A percentile compares a stretch with the other conserved stretches of the same genome.
These are phyloP conservation scores for Enteromius fasciolatus DNA, from an alignment of 2,797 vertebrate species.

Conservation along the genomic window DNA sequence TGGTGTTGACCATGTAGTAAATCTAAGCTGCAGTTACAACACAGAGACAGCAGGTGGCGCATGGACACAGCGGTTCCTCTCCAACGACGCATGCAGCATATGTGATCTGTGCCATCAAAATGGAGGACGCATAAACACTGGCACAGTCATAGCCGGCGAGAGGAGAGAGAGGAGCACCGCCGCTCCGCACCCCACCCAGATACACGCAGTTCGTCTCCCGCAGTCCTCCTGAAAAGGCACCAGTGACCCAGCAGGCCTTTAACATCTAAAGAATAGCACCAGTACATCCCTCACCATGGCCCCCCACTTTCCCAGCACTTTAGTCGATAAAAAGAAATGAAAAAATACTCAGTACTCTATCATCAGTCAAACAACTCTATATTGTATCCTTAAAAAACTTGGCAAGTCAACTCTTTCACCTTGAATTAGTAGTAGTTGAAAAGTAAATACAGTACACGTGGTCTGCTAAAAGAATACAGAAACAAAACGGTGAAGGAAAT, in stretches of 20 bases:
- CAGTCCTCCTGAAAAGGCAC: constrained; percentile 52
- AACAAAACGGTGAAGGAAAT: constrained; percentile 55
- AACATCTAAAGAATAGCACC: constrained; percentile 55
- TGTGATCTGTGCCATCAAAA: constrained; percentile 65
- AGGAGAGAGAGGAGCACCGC: constrained; percentile 34
- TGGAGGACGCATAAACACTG: constrained; percentile 59
- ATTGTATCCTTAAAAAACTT: constrained; percentile 59
- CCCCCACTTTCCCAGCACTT: constrained; percentile 50
- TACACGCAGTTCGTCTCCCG: constrained; percentile 9
- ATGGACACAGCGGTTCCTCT: constrained; percentile 28
- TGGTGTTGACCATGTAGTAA: constrained; percentile 51
- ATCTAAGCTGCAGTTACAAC: constrained; percentile 47
- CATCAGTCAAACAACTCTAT: constrained; percentile 53
- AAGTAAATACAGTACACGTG: constrained; percentile 57
- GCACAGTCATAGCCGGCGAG: constrained; percentile 38
- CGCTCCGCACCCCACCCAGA: background rate
- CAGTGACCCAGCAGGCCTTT: constrained; percentile 49
- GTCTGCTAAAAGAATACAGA: constrained; percentile 47
- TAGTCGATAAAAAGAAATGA: constrained; percentile 55
- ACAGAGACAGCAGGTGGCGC: constrained; percentile 51
- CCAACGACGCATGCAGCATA: constrained; percentile 51
- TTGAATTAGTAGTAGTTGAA: constrained; percentile 61
- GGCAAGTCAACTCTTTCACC: constrained; percentile 62
- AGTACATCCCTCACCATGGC: constrained; percentile 57
- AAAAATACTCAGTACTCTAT: constrained; percentile 50